Evolutionary conservation across 2,113 vertebrate species (phyloP).

Genomic region (Centrocercus urophasianus): DNA sequence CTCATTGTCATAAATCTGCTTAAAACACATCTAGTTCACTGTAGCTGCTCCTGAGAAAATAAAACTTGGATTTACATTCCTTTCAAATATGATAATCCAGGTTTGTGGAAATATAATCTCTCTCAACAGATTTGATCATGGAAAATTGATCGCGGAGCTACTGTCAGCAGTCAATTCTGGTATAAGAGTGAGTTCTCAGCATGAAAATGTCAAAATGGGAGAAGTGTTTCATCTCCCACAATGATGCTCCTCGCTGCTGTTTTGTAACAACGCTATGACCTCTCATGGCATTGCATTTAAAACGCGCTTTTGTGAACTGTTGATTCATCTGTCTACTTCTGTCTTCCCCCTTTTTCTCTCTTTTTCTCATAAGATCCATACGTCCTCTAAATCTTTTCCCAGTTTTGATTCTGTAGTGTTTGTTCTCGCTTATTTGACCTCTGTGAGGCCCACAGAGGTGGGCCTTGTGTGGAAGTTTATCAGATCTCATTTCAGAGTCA

Average conservation of each 20-base stretch:
- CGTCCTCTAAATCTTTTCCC: background rate
- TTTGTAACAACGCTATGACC: background rate
- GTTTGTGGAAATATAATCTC: background rate
- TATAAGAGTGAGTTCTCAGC: background rate
- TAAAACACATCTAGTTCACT: background rate
- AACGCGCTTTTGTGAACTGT: background rate
- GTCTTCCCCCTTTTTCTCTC: background rate
- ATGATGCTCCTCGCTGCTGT: background rate
- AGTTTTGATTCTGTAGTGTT: constrained; percentile 13
- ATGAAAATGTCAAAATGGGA: background rate
- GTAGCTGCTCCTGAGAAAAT: background rate
- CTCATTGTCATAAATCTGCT: background rate
- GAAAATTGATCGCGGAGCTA: background rate
- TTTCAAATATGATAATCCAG: background rate
- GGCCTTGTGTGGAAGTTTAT: constrained; percentile 48
- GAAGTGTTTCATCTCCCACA: background rate
- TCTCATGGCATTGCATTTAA: background rate
- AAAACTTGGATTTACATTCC: background rate
- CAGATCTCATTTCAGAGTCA: constrained; percentile 63
- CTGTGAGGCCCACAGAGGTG: background rate
- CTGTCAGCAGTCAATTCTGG: background rate
- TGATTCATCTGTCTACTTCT: background rate
- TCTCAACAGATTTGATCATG: background rate
- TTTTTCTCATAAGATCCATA: background rate
- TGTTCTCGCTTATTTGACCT: constrained; percentile 59